Conservation (phyloP, 2,888 invertebrate species). For the Ligdia adustata region DNA sequence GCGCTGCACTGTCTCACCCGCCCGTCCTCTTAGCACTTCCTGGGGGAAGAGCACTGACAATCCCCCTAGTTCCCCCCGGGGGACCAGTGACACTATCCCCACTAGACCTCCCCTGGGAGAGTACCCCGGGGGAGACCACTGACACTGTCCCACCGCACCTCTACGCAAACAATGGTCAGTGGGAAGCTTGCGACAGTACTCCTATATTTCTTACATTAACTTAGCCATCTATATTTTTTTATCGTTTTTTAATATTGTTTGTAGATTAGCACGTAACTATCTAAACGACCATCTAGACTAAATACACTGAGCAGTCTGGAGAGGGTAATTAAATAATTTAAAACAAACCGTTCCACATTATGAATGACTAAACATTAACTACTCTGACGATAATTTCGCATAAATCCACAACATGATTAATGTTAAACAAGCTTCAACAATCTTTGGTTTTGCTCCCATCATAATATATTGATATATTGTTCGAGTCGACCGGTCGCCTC, state of each 20-base stretch:
- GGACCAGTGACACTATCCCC: too few species aligned
- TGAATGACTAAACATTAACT: conserved; percentile 72
- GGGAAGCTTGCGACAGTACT: conserved; percentile 70
- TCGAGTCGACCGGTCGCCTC: conserved; percentile 70
- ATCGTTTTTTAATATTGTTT: conserved; percentile 65
- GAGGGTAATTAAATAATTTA: conserved; percentile 77
- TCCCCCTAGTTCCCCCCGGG: too few species aligned
- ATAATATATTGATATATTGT: conserved; percentile 65
- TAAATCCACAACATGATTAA: conserved; percentile 82
- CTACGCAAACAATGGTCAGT: conserved; percentile 53
- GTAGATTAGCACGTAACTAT: conserved; percentile 73
- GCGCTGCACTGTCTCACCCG: too few species aligned
- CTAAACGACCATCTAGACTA: conserved; percentile 72
- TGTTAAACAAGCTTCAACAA: conserved; percentile 86
- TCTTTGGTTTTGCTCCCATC: conserved; percentile 92
- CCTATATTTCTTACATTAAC: conserved; percentile 72
- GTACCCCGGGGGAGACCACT: too few species aligned
- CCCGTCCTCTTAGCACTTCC: too few species aligned
- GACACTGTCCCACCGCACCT: conserved; percentile 66
- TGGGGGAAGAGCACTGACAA: too few species aligned
- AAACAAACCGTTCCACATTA: conserved; percentile 68
- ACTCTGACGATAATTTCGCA: conserved; percentile 81
- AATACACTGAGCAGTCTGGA: conserved; percentile 81
- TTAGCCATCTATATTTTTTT: conserved; percentile 67
- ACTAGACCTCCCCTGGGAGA: too few species aligned